Evolutionary conservation across 2,113 vertebrate species (phyloP).

Genomic region (Sitta europaea): DNA sequence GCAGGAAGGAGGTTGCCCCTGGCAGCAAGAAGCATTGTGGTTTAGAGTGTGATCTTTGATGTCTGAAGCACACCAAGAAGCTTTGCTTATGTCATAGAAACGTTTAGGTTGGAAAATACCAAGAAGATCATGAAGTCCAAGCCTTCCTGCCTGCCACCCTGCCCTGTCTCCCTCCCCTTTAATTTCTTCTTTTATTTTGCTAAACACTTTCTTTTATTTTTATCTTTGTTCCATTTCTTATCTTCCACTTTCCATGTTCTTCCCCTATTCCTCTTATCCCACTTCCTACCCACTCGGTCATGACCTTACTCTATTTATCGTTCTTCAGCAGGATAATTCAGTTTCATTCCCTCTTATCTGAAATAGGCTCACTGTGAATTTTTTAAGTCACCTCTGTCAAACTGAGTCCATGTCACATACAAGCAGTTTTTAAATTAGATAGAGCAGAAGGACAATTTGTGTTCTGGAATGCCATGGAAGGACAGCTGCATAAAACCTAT

Average conservation of each 20-base stretch:
- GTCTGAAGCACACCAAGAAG: not conserved
- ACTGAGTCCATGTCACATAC: not conserved
- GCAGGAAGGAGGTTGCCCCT: not conserved
- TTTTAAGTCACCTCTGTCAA: constrained; percentile 25
- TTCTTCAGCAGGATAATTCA: not conserved
- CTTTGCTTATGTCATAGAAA: not conserved
- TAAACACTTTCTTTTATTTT: not conserved
- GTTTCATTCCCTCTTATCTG: not conserved
- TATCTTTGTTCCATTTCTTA: not conserved
- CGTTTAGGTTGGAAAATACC: not conserved
- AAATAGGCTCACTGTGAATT: constrained; percentile 2
- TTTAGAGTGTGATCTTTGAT: not conserved
- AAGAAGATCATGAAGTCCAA: not conserved
- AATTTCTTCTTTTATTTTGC: not conserved
- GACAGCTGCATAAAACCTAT: not conserved
- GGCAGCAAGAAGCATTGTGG: not conserved
- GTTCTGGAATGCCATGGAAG: not conserved
- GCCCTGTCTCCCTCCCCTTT: not conserved
- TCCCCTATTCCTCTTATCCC: not conserved
- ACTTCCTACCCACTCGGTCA: not conserved
- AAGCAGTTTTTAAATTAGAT: not conserved
- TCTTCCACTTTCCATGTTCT: not conserved
- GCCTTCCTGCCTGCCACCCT: not conserved
- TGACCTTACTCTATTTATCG: not conserved
- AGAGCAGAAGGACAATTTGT: not conserved